These are phyloP conservation scores for Metopolophium dirhodum DNA, from an alignment of 1,140 invertebrate species.

Conservation along the genomic window DNA sequence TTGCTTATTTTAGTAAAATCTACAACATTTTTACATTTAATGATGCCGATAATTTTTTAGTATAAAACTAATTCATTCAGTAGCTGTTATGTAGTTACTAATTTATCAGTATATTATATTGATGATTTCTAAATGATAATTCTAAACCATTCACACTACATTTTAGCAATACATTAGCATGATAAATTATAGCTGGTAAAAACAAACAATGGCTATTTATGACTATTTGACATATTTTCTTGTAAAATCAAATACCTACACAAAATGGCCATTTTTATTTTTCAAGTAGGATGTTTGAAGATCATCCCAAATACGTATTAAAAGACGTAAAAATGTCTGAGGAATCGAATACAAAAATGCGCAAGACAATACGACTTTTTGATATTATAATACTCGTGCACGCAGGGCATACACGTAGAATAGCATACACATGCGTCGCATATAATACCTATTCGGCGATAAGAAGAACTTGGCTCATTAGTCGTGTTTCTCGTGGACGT, in stretches of 20 bases:
- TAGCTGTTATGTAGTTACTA: background rate
- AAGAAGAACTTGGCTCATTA: slow-evolving; percentile 10
- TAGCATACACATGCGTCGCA: background rate
- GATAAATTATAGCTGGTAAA: no score
- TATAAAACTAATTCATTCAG: background rate
- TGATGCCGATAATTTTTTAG: background rate
- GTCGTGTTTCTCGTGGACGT: background rate
- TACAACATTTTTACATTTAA: background rate
- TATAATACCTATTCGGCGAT: slow-evolving; percentile 13
- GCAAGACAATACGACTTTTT: background rate
- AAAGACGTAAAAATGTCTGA: background rate
- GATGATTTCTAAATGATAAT: background rate
- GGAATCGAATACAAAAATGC: background rate
- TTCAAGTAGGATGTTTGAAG: background rate
- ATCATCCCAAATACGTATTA: background rate
- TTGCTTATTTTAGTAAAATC: background rate
- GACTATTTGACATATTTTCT: background rate
- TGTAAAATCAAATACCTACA: background rate
- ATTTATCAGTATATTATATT: background rate
- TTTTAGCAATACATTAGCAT: background rate
- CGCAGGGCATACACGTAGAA: background rate
- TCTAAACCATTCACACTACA: background rate
- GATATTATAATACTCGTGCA: background rate
- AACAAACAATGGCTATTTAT: no score
- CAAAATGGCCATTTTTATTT: background rate